Evolutionary conservation across 2,888 invertebrate species (phyloP).

Genomic region (Platycheirus rosarum): DNA sequence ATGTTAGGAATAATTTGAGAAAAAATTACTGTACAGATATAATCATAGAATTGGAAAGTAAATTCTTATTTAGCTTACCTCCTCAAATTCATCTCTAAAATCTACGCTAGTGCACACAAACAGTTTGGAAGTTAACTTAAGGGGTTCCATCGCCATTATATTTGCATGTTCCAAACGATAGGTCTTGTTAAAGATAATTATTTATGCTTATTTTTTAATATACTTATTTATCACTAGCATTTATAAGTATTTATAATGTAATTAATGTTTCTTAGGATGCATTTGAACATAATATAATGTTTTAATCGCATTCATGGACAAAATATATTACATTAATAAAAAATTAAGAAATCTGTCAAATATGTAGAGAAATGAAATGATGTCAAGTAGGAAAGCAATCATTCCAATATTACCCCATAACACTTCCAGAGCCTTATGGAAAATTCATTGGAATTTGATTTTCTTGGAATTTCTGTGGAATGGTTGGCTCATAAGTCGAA

Average conservation of each 20-base stretch:
- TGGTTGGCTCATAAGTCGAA: no score
- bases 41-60: constrained; percentile 4
- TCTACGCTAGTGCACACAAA: constrained; percentile 92
- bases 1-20: no score
- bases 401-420: neutral
- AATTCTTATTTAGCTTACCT: constrained; percentile 84
- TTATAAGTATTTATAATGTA: constrained; percentile 10
- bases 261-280: constrained; percentile 19
- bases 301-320: constrained; percentile 30
- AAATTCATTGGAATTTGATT: no score
- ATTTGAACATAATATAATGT: constrained; percentile 33
- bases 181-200: neutral
- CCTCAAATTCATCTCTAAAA: constrained; percentile 94
- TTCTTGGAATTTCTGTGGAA: no score
- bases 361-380: constrained; percentile 66
- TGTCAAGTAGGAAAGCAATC: constrained; percentile 78
- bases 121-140: constrained; percentile 84
- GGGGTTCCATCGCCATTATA: constrained; percentile 49
- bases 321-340: constrained; percentile 18
- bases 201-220: constrained; percentile 4
- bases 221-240: constrained; percentile 18
- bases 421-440: neutral
- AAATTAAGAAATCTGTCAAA: constrained; percentile 28
- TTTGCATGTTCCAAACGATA: constrained; percentile 11
- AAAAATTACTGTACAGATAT: neutral